These are phyloP conservation scores for Epizoanthus scotinus DNA, from an alignment of 92 coral and sea anemone species.

Conservation along the genomic window DNA sequence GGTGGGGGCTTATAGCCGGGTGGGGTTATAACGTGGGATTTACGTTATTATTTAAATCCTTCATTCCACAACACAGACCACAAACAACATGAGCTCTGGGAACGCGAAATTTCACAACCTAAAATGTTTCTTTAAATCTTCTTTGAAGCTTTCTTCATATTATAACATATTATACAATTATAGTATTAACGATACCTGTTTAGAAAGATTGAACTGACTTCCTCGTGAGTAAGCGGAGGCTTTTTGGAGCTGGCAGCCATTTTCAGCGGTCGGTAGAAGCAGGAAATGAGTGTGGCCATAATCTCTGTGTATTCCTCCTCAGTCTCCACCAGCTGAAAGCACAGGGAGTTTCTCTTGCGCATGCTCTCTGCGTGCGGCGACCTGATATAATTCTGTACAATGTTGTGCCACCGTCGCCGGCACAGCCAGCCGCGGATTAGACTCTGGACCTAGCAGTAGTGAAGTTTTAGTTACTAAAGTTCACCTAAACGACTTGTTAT, in stretches of 20 bases:
- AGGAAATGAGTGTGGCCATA: slow-evolving; percentile 83
- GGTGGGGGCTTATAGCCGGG: too few relatives aligned
- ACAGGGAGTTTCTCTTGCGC: slow-evolving; percentile 89
- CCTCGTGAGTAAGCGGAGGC: slow-evolving; percentile 93
- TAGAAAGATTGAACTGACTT: slow-evolving; percentile 95
- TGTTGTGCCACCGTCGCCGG: slow-evolving; percentile 99
- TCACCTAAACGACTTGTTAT: too few relatives aligned
- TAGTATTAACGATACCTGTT: slow-evolving; percentile 73
- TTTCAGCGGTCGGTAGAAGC: slow-evolving; percentile 93
- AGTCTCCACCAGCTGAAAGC: slow-evolving; percentile 88
- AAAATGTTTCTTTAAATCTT: too few relatives aligned
- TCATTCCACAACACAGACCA: too few relatives aligned
- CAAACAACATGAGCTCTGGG: too few relatives aligned
- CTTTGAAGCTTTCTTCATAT: too few relatives aligned
- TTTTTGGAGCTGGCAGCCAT: slow-evolving; percentile 99
- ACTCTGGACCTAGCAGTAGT: slow-evolving; percentile 82
- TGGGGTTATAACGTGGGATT: too few relatives aligned
- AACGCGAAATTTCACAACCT: too few relatives aligned
- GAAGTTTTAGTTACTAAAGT: background rate
- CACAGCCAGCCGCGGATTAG: slow-evolving; percentile 98
- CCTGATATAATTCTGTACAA: slow-evolving; percentile 94
- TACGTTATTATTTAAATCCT: too few relatives aligned
- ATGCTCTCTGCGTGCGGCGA: slow-evolving; percentile 99
- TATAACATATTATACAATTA: background rate
- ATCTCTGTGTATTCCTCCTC: slow-evolving; percentile 88